Base-by-base conservation (phyloP, 2,113 vertebrate species). In the Oncorhynchus keta region DNA sequence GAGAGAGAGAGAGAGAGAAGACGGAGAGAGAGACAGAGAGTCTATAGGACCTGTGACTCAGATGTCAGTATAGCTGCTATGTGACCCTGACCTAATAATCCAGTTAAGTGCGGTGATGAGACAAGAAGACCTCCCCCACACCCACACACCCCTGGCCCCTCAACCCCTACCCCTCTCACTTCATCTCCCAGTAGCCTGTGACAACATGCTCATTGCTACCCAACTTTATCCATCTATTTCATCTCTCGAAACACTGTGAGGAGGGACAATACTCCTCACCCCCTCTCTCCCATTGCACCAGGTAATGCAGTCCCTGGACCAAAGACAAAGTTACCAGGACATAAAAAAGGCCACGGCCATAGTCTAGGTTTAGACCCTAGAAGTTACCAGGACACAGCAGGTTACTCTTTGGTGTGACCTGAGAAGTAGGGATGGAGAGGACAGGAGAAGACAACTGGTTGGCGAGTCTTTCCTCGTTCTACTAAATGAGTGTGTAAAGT, bases 61-160 rank as follows among this genome's bases (percentile, higher is more conserved):
- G 61, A 74, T 55, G 71, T 61, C 30, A 72, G 26, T 45, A 73
- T 62, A 55, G 81, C 72, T 35, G 59, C 48, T 48, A 62, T 30
- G 57, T 79, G 79, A 85, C 86, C 84, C 80, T 72, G 76, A 75
- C 84, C 77, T 59, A 66, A 22, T 88, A 89, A 89, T 88, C 83
- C 73, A 0, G 2, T 35, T 20, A 70, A 81, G 79, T 80, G 82
- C 75, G 75, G 20, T 57, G 84, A 73, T 68, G 69, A 76, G 83
- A 74, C 49, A 55, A 16, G 49, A 55, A 18, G 14, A 14, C 49
- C 49, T 51, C 16, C 14, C 75, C 28, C 51, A 74, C 72, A 18
- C 39, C 18, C 7, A 81, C 84, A 61, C 69, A 11, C 39, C 39
- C 8, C 39, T 45, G 68, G 72, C 79, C 77, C 32, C 59, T 81